phyloP scores from a whole-genome alignment of 2,113 vertebrate species.

The Parus major region DNA sequence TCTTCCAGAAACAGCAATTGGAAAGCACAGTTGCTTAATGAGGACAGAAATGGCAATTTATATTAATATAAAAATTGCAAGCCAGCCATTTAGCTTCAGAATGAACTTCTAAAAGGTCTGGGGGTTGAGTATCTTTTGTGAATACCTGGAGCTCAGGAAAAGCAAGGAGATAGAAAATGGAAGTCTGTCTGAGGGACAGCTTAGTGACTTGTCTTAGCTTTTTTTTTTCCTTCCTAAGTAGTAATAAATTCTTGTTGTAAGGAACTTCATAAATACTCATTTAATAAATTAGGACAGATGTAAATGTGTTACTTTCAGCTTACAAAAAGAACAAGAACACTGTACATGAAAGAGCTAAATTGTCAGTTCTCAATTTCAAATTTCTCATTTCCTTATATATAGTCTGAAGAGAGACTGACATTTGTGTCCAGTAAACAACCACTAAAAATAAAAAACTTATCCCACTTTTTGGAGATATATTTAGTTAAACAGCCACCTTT shows the following conservation, averaged over 20 bases:
- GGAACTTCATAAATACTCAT: neutral
- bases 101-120: neutral
- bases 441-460: neutral
- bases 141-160: neutral
- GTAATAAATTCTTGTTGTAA: neutral
- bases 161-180: neutral
- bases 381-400: neutral
- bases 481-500: neutral
- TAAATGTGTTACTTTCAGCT: neutral
- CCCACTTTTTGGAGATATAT: rapidly evolving
- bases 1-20: neutral
- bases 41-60: neutral
- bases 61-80: neutral
- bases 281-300: neutral
- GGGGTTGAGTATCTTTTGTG: neutral
- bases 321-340: neutral
- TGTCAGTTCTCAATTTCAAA: neutral
- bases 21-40: neutral
- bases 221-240: neutral
- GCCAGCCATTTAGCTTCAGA: neutral
- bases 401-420: neutral
- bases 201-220: neutral
- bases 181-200: neutral
- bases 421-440: neutral
- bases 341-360: neutral